Evolutionary conservation across 2,888 invertebrate genomes (phyloP), one percentile per base, ranked within the genome.

Genomic region (Caenorhabditis doughertyi): DNA sequence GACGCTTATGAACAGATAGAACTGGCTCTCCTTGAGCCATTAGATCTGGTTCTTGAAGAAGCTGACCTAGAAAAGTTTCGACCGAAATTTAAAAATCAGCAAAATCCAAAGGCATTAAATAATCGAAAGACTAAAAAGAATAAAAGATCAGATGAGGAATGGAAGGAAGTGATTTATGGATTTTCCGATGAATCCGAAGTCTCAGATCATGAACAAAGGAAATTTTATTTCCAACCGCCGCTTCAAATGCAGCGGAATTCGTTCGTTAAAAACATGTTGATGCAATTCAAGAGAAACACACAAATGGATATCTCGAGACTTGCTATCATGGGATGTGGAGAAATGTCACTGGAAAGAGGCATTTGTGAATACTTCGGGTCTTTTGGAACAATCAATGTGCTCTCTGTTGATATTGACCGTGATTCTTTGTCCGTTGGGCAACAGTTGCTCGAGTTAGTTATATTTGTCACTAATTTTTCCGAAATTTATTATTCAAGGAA

Each of bases 271-370:
- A 73, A 77, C 23, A 25, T 18, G 7, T 27, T 84, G 49, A 44
- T 68, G 44, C 16, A 62, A 5, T 81, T 81, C 71, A 71, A 67
- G 23, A n/a, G 39, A 8, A 11, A 51, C 25, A 35, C 67, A 0
- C 27, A 39, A 39, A 35, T 21, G 8, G 71, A 71, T 21, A 49
- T 74, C 21, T 16, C 9, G n/a, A 51, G 76, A 44, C 23, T 83
- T n/a, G 77, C 64, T 9, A 39, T 86, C 3, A 79, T 86, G 73
- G 86, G 86, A 27, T 86, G 86, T 58, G 86, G 86, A 2, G 84
- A 83, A 55, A 79, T 83, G 72, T 86, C 84, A 16, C 32, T 86
- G 53, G 86, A 86, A 56, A 65, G 71, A 16, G 55, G 23, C 2
- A 11, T 84, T 3, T 32, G 42, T 11, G 74, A 74, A 13, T 47